phyloP scores from a whole-genome alignment of 1,140 invertebrate species.

The Tribolium castaneum region DNA sequence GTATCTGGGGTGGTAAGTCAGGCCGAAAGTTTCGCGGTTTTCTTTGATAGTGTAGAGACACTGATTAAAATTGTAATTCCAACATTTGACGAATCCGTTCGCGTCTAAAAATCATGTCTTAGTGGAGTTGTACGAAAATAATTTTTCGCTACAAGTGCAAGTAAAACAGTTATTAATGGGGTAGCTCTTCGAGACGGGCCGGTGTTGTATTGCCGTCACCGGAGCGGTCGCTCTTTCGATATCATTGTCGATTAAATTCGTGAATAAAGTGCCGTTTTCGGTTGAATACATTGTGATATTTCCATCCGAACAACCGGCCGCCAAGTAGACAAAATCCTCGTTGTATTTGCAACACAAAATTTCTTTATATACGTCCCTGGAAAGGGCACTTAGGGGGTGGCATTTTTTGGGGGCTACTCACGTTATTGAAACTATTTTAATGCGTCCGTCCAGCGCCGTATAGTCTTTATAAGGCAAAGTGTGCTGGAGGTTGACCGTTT shows the following conservation, averaged over 20 bases:
- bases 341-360: conserved; percentile 71
- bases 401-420: not conserved
- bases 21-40: conserved; percentile 70
- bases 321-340: conserved; percentile 68
- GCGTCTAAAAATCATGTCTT: conserved; percentile 65
- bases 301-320: conserved; percentile 69
- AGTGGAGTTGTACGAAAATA: not conserved
- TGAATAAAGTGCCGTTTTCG: conserved; percentile 62
- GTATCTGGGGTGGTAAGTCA: conserved; percentile 69
- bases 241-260: conserved; percentile 67
- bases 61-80: conserved; percentile 71
- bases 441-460: not conserved
- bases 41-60: conserved; percentile 73
- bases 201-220: conserved; percentile 70
- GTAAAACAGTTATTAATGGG: conserved; percentile 68
- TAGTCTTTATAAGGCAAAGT: not conserved
- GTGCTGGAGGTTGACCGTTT: not conserved
- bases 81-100: conserved; percentile 73
- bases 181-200: conserved; percentile 68
- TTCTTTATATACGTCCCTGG: conserved; percentile 67
- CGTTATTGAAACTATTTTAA: not conserved
- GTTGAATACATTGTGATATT: conserved; percentile 67
- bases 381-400: conserved; percentile 36
- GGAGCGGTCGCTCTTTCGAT: conserved; percentile 67
- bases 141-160: conserved; percentile 66